These are phyloP conservation scores for Anoplius nigerrimus DNA, from an alignment of 2,888 invertebrate genomes.

Conservation along the genomic window DNA sequence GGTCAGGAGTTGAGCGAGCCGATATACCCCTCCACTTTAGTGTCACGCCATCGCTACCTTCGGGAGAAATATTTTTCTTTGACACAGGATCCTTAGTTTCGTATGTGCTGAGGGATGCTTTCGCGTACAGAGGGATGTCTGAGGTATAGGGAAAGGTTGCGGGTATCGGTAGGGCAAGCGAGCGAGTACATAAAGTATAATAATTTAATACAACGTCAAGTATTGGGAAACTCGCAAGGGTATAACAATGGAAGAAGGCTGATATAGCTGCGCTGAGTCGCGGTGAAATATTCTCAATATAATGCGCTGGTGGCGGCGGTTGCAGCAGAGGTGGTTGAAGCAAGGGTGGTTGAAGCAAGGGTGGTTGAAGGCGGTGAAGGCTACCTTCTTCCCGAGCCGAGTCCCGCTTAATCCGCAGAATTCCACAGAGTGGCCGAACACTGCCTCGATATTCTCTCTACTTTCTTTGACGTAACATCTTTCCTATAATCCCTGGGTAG, in stretches of 20 bases:
- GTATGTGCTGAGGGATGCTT: too few relatives aligned
- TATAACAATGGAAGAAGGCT: slow-evolving; percentile 54
- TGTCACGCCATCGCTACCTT: slow-evolving; percentile 33
- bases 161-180: neutral
- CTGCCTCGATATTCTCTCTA: neutral
- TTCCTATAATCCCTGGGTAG: neutral
- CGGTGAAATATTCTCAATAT: slow-evolving; percentile 55
- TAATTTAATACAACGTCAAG: slow-evolving; percentile 62
- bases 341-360: slow-evolving; percentile 3
- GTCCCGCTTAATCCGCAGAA: slow-evolving; percentile 1
- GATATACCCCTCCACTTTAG: slow-evolving; percentile 12
- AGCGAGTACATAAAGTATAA: slow-evolving; percentile 39
- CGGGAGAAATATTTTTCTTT: slow-evolving; percentile 34
- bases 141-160: neutral
- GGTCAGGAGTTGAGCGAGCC: slow-evolving; percentile 49
- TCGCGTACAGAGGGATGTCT: neutral
- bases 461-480: neutral
- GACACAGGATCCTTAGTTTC: too few relatives aligned
- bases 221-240: slow-evolving; percentile 59
- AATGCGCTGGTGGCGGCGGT: too few relatives aligned
- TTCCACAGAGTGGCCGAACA: neutral
- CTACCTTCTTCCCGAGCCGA: neutral
- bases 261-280: slow-evolving; percentile 50
- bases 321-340: too few relatives aligned
- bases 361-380: neutral